Evolutionary conservation across 2,888 invertebrate species (phyloP).

Genomic region (Megamerina dolium): DNA sequence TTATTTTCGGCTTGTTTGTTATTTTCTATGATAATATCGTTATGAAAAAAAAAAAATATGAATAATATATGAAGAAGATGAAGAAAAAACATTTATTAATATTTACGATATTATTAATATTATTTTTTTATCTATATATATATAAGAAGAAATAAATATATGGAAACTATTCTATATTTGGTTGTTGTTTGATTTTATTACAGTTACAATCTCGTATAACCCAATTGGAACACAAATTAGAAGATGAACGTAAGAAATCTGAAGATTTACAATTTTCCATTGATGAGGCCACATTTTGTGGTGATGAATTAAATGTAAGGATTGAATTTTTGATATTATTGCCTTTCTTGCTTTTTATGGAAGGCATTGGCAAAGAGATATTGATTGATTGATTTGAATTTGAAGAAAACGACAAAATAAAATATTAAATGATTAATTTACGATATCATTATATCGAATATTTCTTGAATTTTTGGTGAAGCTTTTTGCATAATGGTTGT

Average conservation of each 20-base stretch:
- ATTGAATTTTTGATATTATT: too few relatives aligned
- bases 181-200: constrained; percentile 29
- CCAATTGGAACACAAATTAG: constrained; percentile 60
- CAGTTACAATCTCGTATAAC: constrained; percentile 55
- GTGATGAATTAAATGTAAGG: constrained; percentile 80
- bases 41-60: too few relatives aligned
- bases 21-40: too few relatives aligned
- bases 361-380: too few relatives aligned
- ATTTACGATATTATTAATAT: constrained; percentile 16
- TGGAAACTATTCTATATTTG: constrained; percentile 16
- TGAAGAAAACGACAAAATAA: too few relatives aligned
- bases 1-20: too few relatives aligned
- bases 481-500: too few relatives aligned
- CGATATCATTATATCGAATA: background rate
- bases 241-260: constrained; percentile 72
- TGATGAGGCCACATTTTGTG: constrained; percentile 86
- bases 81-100: constrained; percentile 1
- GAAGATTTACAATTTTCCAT: constrained; percentile 87
- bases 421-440: too few relatives aligned
- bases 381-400: too few relatives aligned
- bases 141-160: constrained; percentile 21
- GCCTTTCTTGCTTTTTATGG: too few relatives aligned
- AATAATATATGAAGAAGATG: too few relatives aligned
- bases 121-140: constrained; percentile 2
- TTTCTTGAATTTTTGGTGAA: too few relatives aligned